phyloP scores from a whole-genome alignment of 2,797 vertebrate species.

The Lepus oiostolus region DNA sequence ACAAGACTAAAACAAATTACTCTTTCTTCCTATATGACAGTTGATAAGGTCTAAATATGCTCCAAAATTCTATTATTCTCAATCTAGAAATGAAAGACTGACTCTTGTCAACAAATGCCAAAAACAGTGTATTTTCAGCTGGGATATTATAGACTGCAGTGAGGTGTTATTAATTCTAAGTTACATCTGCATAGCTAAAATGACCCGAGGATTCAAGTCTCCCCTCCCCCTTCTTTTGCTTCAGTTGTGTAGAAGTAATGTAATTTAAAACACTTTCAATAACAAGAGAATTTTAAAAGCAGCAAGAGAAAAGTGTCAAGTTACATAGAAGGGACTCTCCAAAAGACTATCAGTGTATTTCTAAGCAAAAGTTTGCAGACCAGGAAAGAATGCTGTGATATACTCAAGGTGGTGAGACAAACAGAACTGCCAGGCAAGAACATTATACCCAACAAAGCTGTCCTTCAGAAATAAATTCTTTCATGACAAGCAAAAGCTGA shows the following conservation, averaged over 20 bases:
- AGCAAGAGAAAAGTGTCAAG: background rate
- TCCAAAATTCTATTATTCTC: background rate
- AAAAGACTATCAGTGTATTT: background rate
- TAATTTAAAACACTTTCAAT: background rate
- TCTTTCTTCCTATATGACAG: background rate
- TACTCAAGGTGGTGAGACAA: background rate
- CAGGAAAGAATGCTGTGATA: background rate
- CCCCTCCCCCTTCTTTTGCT: background rate
- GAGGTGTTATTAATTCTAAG: background rate
- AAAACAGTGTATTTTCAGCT: background rate
- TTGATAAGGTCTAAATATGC: background rate
- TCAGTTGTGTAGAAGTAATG: background rate
- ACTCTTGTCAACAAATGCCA: background rate
- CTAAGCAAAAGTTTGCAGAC: background rate
- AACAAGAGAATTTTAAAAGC: background rate
- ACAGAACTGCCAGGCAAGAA: background rate
- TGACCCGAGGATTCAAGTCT: background rate
- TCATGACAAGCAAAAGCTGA: constrained; percentile 2
- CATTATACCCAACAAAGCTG: background rate
- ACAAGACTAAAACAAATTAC: background rate
- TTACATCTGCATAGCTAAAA: constrained; percentile 5
- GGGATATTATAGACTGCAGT: background rate
- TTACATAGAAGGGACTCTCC: background rate
- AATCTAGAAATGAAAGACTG: background rate
- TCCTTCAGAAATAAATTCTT: background rate